Evolutionary conservation across 2,113 vertebrate species (phyloP).

Genomic region (Phycodurus eques): DNA sequence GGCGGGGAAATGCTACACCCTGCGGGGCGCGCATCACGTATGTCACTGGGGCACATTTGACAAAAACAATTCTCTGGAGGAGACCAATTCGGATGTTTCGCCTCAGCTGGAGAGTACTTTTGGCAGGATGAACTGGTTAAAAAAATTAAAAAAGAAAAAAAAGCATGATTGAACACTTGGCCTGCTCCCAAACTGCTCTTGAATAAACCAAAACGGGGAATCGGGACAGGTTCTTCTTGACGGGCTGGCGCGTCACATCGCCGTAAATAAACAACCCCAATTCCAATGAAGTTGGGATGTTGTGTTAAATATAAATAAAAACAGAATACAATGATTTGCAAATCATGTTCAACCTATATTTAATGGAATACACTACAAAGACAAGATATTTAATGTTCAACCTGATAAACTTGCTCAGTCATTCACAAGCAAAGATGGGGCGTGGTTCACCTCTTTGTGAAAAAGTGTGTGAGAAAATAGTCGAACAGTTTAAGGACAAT

Average conservation of each 20-base stretch:
- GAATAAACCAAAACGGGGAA: slow-evolving; percentile 8
- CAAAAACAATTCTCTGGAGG: neutral
- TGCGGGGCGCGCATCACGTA: slow-evolving; percentile 31
- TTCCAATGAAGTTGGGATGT: no score
- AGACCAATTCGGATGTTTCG: neutral
- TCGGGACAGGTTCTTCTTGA: slow-evolving; percentile 11
- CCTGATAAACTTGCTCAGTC: no score
- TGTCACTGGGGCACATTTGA: neutral
- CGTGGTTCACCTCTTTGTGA: no score
- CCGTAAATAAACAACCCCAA: slow-evolving; percentile 19
- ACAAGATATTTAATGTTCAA: no score
- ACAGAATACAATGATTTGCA: no score
- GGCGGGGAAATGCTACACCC: slow-evolving; percentile 61
- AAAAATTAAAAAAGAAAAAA: neutral
- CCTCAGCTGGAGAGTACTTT: neutral
- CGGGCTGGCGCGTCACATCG: neutral
- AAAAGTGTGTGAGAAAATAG: no score
- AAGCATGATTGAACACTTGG: slow-evolving; percentile 12
- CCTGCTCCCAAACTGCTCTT: slow-evolving; percentile 2
- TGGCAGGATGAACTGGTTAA: neutral
- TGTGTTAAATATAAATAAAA: no score
- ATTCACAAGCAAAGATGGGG: no score
- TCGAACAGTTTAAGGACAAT: no score
- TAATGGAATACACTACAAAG: no score
- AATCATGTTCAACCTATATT: no score